phyloP scores from a whole-genome alignment of 2,113 vertebrate genomes.

The Catharus minimus region DNA sequence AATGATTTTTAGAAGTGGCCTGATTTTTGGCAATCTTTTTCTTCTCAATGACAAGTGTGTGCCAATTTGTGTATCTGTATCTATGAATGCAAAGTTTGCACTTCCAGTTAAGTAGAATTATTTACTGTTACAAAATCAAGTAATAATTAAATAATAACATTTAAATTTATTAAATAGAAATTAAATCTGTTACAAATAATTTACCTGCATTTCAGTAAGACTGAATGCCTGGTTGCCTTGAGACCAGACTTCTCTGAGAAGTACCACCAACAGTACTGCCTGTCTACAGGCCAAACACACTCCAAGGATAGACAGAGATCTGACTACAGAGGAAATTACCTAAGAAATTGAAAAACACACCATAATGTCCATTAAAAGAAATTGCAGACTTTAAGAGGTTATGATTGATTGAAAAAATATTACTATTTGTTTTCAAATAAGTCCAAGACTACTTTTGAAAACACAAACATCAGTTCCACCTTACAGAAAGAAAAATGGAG shows the following conservation, averaged over 20 bases:
- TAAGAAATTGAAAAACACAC: neutral
- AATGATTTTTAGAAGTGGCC: neutral
- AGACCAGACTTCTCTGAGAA: neutral
- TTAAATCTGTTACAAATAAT: neutral
- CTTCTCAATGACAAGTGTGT: neutral
- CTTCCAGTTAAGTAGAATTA: neutral
- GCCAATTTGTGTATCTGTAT: neutral
- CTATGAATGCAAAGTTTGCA: accelerated
- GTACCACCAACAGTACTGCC: neutral
- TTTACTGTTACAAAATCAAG: neutral
- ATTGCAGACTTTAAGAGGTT: neutral
- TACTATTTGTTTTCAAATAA: neutral
- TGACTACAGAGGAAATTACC: neutral
- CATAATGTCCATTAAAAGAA: neutral
- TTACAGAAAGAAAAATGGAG: neutral
- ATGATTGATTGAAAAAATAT: neutral
- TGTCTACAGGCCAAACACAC: neutral
- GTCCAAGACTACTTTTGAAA: neutral
- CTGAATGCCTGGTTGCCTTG: neutral
- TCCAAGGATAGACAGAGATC: neutral
- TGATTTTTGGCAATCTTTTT: neutral
- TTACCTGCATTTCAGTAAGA: neutral
- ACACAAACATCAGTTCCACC: neutral
- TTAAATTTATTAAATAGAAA: neutral
- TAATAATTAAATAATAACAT: neutral